Base-by-base conservation (phyloP, 2,797 vertebrate genomes). In the Rhinichthys osculus region DNA sequence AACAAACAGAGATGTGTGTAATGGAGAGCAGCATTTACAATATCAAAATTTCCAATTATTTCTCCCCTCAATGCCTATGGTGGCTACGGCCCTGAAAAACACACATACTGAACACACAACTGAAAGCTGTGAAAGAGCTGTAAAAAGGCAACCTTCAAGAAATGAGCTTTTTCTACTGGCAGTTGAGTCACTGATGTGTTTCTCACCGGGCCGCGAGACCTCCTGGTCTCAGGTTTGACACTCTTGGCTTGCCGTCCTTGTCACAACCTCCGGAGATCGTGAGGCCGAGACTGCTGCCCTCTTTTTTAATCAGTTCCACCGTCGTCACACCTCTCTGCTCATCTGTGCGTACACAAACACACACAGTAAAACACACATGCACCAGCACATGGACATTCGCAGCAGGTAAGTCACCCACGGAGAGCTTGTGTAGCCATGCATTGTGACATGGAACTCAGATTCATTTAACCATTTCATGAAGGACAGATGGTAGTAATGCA, bases 191-290 rank as follows among this genome's bases (percentile, higher is more conserved):
- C n/a, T 33, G 59, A 40, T 82, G 77, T 33, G 62, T 71, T 80
- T 90, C 96, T 98, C 91, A 99, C 98, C 98, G 98, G 94, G 97
- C 96, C 57, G 98, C 98, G 21, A 99, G 95, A 76, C 98, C 98
- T 89, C 98, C 98, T 0, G 97, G 96, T 89, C 97, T 96, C 81
- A 99, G 94, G 93, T 98, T 99, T 89, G 98, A 99, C 89, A 99
- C 98, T 91, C 97, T 94, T 71, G 98, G 98, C 91, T 97, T 99
- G 89, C 98, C 97, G 3, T 99, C 98, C 93, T 99, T 99, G 93
- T 99, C 98, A 0, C 97, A 99, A 52, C 98, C 98, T 71, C 98
- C 98, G 0, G 98, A 99, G 92, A 99, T 97, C 83, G 98, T 99
- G 91, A 99, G 96, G 69, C 98, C 98, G 0, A 99, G 96, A 23